Base-by-base conservation (phyloP, 1,140 invertebrate species). In the Cheumatopsyche charites region DNA sequence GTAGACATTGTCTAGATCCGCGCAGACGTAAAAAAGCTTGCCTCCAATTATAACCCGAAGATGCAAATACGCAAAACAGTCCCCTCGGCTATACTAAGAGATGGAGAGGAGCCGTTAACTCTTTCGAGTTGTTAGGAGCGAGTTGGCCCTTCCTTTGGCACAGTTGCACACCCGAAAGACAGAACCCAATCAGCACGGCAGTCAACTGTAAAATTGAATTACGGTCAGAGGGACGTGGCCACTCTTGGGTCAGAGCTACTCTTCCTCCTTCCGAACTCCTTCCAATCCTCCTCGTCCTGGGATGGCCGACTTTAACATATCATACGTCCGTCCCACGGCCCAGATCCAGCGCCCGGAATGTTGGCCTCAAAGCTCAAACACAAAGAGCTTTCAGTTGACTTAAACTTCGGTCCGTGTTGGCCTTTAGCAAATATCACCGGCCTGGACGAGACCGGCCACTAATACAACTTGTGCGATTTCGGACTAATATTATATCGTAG, bases 131-230 rank as follows among this genome's bases (percentile, higher is more conserved):
- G 15, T 17, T 19, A 21, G 49, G 17, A 2, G 4, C 2, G 15
- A 17, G 47, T 52, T 52, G 62, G 29, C n/a, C n/a, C 5, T 41
- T 66, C 63, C 43, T 68, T 55, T 55, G 26, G 45, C 66, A 52
- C 66, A 68, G 47, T 68, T 68, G 66, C 66, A 68, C 21, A 36
- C 55, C 19, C 19, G 12, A 9, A 21, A 58, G 55, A 47, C 61
- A 66, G 63, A 26, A 58, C 66, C 66, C 66, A 68, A 68, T 68
- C 66, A 68, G 66, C 66, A 41, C 47, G 26, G 66, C 66, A 68
- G 66, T 68, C 66, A 68, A 68, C 66, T 68, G 66, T 68, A 58
- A 68, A 68, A 68, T 68, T 68, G 47, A 68, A 68, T 68, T 68
- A 68, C 47, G 66, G 63, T 49, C 62, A 63, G 62, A 41, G 61